These are phyloP conservation scores for Cladorhizidae sp. DNA, from an alignment of 37 sponge, comb jelly and placozoan genomes.

Conservation along the genomic window DNA sequence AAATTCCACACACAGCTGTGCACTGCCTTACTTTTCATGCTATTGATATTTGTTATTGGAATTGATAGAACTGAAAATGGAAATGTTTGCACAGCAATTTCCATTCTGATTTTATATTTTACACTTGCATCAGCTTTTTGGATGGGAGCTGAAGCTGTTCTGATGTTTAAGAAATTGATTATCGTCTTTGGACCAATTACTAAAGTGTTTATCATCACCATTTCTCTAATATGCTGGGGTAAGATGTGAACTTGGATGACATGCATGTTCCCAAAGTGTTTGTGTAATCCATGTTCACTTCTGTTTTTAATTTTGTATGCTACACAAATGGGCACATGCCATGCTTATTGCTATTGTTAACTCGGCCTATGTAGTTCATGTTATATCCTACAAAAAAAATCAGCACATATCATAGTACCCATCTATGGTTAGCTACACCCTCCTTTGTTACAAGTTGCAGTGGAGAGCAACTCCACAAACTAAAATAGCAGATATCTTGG, in stretches of 20 bases:
- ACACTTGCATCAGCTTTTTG: conserved; percentile 51
- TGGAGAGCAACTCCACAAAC: too few species aligned
- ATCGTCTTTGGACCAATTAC: conserved; percentile 51
- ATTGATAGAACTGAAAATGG: conserved; percentile 47
- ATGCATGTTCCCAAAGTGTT: not conserved
- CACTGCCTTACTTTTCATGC: conserved; percentile 48
- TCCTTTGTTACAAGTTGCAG: too few species aligned
- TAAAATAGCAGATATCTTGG: too few species aligned
- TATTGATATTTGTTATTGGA: conserved; percentile 52
- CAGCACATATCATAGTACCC: too few species aligned
- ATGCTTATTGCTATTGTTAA: too few species aligned
- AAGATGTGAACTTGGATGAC: not conserved
- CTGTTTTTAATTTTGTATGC: not conserved
- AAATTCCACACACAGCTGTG: conserved; percentile 66
- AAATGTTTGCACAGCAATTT: conserved; percentile 35
- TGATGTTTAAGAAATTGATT: conserved; percentile 61
- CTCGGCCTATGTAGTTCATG: too few species aligned
- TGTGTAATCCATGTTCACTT: not conserved
- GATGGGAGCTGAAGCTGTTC: conserved; percentile 80
- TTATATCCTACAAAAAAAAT: too few species aligned
- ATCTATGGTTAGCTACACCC: too few species aligned
- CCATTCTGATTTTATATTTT: conserved; percentile 55
- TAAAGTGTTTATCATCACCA: conserved; percentile 3
- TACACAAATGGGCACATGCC: not conserved
- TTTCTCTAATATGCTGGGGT: conserved; percentile 66